Percentiles rank a stretch among this genome's conserved stretches.
phyloP scores from a whole-genome alignment of 1,140 invertebrate genomes.

The Lepidurus arcticus region DNA sequence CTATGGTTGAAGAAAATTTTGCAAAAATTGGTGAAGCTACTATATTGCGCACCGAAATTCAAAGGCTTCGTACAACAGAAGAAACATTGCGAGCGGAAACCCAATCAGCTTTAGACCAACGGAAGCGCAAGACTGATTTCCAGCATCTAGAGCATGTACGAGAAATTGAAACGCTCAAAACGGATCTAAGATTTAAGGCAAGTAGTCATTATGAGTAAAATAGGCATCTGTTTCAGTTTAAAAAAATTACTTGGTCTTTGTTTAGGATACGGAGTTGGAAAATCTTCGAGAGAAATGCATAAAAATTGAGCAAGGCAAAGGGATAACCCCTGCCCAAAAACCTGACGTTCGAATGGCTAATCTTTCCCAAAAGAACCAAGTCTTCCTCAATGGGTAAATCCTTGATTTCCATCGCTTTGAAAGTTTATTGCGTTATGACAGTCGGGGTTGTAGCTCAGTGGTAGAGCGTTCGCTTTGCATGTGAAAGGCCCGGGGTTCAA shows the following conservation, averaged over 20 bases:
- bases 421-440: neutral
- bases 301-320: neutral
- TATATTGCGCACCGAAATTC: neutral
- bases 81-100: neutral
- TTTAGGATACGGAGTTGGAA: neutral
- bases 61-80: neutral
- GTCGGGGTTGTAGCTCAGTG: constrained; percentile 68
- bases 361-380: neutral
- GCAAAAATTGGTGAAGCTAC: neutral
- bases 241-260: neutral
- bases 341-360: neutral
- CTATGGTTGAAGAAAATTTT: neutral
- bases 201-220: neutral
- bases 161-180: neutral
- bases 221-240: neutral
- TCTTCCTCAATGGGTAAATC: neutral
- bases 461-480: constrained; percentile 92
- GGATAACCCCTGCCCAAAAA: neutral
- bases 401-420: neutral
- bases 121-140: neutral
- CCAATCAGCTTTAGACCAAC: neutral
- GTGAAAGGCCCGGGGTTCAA: constrained; percentile 86
- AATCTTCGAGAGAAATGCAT: neutral
- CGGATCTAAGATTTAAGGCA: neutral
- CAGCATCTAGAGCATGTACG: neutral